These are phyloP conservation scores for Loris lydekkerianus DNA, from an alignment of 2,797 vertebrate species.

Conservation along the genomic window DNA sequence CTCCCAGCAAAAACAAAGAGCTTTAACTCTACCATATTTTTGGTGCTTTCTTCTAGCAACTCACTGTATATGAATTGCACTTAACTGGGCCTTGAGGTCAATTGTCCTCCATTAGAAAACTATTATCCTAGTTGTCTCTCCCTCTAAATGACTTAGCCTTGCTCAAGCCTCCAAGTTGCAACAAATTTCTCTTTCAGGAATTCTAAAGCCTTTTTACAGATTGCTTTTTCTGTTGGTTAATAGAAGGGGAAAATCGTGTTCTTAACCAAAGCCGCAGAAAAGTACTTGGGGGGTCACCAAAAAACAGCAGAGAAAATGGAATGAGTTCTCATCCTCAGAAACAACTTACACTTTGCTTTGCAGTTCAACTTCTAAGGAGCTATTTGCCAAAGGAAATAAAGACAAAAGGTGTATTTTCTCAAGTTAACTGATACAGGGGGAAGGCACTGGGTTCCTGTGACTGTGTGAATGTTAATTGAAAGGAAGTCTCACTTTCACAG, in stretches of 20 bases:
- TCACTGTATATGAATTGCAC: not conserved
- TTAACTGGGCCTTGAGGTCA: not conserved
- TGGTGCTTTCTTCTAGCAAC: not conserved
- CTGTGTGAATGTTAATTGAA: conserved; percentile 72
- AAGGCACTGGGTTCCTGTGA: not conserved
- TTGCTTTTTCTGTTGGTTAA: not conserved
- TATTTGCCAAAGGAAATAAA: not conserved
- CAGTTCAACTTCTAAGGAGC: not conserved
- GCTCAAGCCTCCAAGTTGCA: not conserved
- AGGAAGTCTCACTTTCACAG: conserved; percentile 88
- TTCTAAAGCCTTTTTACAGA: not conserved
- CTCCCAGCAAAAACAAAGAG: not conserved
- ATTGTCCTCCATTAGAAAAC: not conserved
- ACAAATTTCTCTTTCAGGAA: conserved; percentile 38
- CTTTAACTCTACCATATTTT: not conserved
- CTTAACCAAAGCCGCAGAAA: conserved; percentile 11
- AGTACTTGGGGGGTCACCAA: not conserved
- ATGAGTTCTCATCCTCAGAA: not conserved
- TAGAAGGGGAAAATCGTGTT: conserved; percentile 20
- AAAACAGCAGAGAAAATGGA: conserved; percentile 19
- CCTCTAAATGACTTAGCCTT: not conserved
- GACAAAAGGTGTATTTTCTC: not conserved
- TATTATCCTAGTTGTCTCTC: not conserved
- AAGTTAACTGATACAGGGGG: not conserved
- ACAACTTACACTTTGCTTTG: not conserved